Conservation (phyloP, 2,113 vertebrate species). For the Echinops telfairi region DNA sequence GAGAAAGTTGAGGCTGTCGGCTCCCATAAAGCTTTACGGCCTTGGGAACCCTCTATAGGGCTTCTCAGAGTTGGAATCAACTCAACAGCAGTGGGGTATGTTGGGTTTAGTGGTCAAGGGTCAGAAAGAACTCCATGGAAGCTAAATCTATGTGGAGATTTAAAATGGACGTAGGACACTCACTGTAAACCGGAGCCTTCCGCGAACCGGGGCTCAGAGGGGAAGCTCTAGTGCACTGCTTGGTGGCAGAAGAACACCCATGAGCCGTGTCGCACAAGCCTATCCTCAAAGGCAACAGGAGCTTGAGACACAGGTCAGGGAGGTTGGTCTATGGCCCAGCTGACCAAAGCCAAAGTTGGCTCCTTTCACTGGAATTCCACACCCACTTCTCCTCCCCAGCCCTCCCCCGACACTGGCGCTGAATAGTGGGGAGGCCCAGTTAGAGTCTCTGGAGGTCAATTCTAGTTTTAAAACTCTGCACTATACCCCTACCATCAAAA, state of each 20-base stretch:
- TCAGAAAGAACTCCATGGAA: too few species aligned
- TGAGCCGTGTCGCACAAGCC: neutral
- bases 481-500: conserved; percentile 30
- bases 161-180: too few species aligned
- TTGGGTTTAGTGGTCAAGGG: too few species aligned
- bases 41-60: too few species aligned
- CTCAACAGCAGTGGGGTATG: too few species aligned
- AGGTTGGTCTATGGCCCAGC: neutral
- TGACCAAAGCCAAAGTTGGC: neutral
- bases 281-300: neutral
- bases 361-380: neutral
- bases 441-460: neutral
- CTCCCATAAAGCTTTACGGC: too few species aligned
- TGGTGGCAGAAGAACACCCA: neutral
- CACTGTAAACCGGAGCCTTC: too few species aligned
- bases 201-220: too few species aligned
- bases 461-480: neutral
- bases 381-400: neutral
- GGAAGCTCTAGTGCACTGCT: neutral
- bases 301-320: neutral
- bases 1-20: too few species aligned
- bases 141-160: too few species aligned
- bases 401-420: neutral
- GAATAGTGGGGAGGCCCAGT: too few species aligned
- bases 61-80: too few species aligned